Base-by-base conservation (phyloP, 1,140 invertebrate genomes). In the Psilanteris sp. region DNA sequence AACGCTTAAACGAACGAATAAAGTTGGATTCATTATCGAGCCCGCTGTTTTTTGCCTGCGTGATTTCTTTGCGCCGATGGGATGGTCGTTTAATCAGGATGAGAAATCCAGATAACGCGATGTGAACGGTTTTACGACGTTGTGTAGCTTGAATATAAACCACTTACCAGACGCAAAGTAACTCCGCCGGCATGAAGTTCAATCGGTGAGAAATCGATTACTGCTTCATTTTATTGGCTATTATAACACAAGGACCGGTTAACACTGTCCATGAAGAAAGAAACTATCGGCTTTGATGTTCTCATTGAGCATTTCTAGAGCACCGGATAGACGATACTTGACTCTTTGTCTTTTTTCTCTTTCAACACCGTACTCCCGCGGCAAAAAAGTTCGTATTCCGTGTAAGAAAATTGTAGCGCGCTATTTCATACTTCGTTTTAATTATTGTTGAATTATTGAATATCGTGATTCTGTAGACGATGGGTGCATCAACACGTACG, bases 121-220 rank as follows among this genome's bases (percentile, higher is more conserved):
- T 73, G 73, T 68, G 75, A 81, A 81, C 79, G 68, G 24, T 79
- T 81, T 81, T 79, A 82, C 70, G 81, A 81, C 39, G 61, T 43
- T 50, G 50, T 66, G 70, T 78, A 68, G 66, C 31, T 34, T 62
- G 73, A 71, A 82, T 80, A 73, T 82, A 72, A 83, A 82, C 81
- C 78, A 82, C 78, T 82, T 83, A 83, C 52, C 72, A 67, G 68
- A 77, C 78, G 80, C 81, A 79, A 81, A 81, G 82, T 79, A 79
- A 81, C 81, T 80, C 37, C 39, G 50, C 55, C 75, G 59, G 67
- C 14, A 29, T 55, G 32, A 43, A 52, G 68, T 75, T 77, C 64
- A 74, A 81, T 81, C 75, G 77, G 72, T 74, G 78, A 83, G 81
- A 80, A 83, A 82, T 82, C 82, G 78, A 83, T 81, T 83, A 82